These are phyloP conservation scores for Drosophila ogumai DNA, from an alignment of 1,140 invertebrate species.

Conservation along the genomic window DNA sequence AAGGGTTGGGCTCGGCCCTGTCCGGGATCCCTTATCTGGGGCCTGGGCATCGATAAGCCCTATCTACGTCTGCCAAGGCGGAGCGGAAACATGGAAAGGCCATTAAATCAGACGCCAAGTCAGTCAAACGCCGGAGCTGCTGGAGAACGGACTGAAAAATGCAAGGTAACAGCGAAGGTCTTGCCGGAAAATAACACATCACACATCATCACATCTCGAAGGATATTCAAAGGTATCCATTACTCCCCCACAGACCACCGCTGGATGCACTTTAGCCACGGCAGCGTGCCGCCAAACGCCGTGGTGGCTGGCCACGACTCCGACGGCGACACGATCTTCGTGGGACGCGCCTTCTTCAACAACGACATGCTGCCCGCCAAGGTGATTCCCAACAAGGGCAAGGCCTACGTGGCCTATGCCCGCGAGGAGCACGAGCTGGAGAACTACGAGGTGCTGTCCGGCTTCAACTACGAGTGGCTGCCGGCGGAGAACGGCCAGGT, in stretches of 20 bases:
- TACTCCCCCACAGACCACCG: slow-evolving; percentile 46
- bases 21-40: slow-evolving; percentile 87
- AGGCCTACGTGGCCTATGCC: slow-evolving; percentile 74
- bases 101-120: slow-evolving; percentile 83
- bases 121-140: slow-evolving; percentile 18
- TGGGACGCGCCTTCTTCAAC: slow-evolving; percentile 90
- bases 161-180: slow-evolving; percentile 84
- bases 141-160: slow-evolving; percentile 30
- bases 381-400: slow-evolving; percentile 87
- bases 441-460: slow-evolving; percentile 85
- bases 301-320: slow-evolving; percentile 89
- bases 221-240: too few relatives aligned
- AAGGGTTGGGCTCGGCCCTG: slow-evolving; percentile 1
- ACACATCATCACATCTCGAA: too few relatives aligned
- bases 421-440: slow-evolving; percentile 67
- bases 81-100: slow-evolving; percentile 88
- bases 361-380: slow-evolving; percentile 92
- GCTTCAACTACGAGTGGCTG: slow-evolving; percentile 86
- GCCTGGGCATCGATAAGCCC: slow-evolving; percentile 89
- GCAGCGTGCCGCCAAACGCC: slow-evolving; percentile 85
- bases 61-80: slow-evolving; percentile 6
- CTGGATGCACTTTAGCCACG: slow-evolving; percentile 68
- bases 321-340: slow-evolving; percentile 90
- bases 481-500: slow-evolving; percentile 85
- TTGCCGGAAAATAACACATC: too few relatives aligned